These are phyloP conservation scores for Gastrophryne carolinensis DNA, from an alignment of 2,797 vertebrate species.

Conservation along the genomic window DNA sequence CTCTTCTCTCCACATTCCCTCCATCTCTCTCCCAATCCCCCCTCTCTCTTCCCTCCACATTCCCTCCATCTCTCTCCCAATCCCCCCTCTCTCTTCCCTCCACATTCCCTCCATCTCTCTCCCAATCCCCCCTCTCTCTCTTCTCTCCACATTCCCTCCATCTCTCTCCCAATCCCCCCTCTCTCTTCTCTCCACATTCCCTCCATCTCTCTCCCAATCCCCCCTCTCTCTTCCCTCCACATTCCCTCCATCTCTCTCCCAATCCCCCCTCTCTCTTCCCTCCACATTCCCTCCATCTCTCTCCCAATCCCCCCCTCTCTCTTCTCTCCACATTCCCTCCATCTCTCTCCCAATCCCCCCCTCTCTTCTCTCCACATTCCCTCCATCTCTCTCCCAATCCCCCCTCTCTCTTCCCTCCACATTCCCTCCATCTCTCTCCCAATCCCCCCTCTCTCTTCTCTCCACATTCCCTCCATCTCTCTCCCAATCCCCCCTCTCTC, in stretches of 20 bases:
- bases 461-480: slow-evolving; percentile 16
- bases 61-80: not conserved
- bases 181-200: not conserved
- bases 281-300: not conserved
- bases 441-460: slow-evolving; percentile 12
- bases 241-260: not conserved
- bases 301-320: slow-evolving; percentile 33
- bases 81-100: slow-evolving; percentile 28
- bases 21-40: no score
- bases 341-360: not conserved
- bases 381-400: not conserved
- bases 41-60: not conserved
- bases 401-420: not conserved
- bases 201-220: slow-evolving; percentile 43
- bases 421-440: not conserved
- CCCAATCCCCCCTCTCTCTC: not conserved
- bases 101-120: not conserved
- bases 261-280: not conserved
- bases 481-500: not conserved
- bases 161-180: not conserved
- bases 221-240: not conserved
- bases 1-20: no score
- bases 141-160: no score
- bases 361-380: not conserved
- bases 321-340: not conserved